Evolutionary conservation across 1,140 invertebrate species (phyloP).

Genomic region (Mactra quadrangularis): DNA sequence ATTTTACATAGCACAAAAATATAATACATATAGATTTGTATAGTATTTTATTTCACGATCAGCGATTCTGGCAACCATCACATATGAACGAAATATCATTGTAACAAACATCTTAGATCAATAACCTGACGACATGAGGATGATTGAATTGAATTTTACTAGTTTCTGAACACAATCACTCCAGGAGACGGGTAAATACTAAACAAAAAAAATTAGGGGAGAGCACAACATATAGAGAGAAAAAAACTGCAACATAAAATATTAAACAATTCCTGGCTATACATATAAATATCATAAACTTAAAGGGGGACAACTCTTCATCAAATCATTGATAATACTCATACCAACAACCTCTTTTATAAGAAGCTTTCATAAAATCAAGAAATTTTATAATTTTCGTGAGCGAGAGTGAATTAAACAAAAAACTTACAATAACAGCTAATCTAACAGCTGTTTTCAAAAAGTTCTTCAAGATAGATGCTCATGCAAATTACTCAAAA

Average conservation of each 20-base stretch:
- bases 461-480: too few species aligned
- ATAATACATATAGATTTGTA: slow-evolving; percentile 4
- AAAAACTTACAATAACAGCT: too few species aligned
- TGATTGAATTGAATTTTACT: too few species aligned
- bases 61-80: background rate
- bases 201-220: background rate
- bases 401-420: background rate
- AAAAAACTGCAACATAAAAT: slow-evolving; percentile 15
- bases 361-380: background rate
- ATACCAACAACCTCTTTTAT: background rate
- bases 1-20: slow-evolving; percentile 23
- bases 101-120: background rate
- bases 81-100: background rate
- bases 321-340: background rate
- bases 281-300: background rate
- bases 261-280: background rate
- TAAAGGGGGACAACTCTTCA: background rate
- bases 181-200: slow-evolving; percentile 12
- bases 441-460: too few species aligned
- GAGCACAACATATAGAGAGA: background rate
- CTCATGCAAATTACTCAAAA: too few species aligned
- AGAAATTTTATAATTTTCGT: background rate
- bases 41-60: slow-evolving; percentile 6
- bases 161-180: slow-evolving; percentile 42
- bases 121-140: background rate